Percentiles rank a stretch among this genome's conserved stretches.
phyloP scores from a whole-genome alignment of 2,888 invertebrate species.

The Nebria brevicollis region DNA sequence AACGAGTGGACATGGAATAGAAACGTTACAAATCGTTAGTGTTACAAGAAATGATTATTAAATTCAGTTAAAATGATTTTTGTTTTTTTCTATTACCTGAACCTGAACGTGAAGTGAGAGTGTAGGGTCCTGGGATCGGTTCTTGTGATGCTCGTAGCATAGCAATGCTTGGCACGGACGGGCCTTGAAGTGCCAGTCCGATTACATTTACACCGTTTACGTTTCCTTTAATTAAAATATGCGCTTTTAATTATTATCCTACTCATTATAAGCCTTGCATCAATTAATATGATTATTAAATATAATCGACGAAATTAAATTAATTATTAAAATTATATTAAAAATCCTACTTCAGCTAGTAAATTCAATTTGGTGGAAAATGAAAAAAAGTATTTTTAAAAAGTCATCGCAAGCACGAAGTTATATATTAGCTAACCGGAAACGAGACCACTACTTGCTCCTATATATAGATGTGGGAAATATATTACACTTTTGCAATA shows the following conservation, averaged over 20 bases:
- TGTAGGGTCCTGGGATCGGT: conserved; percentile 57
- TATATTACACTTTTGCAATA: neutral
- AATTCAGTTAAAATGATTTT: neutral
- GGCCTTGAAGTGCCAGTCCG: conserved; percentile 67
- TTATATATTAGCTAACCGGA: neutral
- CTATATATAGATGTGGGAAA: neutral
- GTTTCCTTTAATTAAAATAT: conserved; percentile 65
- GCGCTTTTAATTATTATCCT: neutral
- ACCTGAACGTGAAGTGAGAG: conserved; percentile 51
- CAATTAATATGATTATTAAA: too few relatives aligned
- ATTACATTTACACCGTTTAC: conserved; percentile 80
- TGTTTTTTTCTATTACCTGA: conserved; percentile 17
- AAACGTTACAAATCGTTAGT: neutral
- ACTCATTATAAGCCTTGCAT: too few relatives aligned
- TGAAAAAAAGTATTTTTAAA: neutral
- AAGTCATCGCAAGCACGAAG: neutral
- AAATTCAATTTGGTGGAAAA: neutral
- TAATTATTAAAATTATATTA: too few relatives aligned
- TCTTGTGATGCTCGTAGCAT: conserved; percentile 57
- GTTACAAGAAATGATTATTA: neutral
- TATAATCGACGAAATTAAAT: too few relatives aligned
- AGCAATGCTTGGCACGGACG: conserved; percentile 64
- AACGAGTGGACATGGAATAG: neutral
- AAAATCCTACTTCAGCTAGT: neutral
- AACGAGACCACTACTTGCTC: neutral